A percentile compares a stretch with the other conserved stretches of the same genome.
Conservation (phyloP, 2,888 invertebrate genomes). For the Metallyticus violacea region DNA sequence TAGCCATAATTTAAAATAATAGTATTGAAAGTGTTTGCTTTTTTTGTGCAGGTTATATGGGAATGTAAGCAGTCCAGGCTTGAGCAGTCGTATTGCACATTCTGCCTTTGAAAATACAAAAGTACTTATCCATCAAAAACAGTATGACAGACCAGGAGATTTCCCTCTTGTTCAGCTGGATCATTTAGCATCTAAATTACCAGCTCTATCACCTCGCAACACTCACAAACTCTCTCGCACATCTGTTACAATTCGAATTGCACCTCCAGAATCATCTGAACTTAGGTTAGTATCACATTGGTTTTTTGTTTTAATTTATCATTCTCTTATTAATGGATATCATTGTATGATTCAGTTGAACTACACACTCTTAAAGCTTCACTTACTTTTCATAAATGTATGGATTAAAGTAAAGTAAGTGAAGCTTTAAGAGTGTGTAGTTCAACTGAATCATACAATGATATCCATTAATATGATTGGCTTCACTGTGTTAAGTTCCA, state of each 20-base stretch:
- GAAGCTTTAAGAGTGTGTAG: too few species aligned
- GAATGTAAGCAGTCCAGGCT: neutral
- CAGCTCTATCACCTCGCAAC: neutral
- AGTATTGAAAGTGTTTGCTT: too few species aligned
- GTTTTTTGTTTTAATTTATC: neutral
- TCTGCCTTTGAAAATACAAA: neutral
- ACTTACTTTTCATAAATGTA: too few species aligned
- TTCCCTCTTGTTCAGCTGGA: slow-evolving; percentile 9
- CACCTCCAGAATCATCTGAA: neutral
- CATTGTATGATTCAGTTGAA: too few species aligned
- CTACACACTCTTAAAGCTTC: too few species aligned
- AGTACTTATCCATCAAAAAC: neutral
- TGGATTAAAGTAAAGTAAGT: too few species aligned
- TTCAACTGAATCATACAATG: too few species aligned
- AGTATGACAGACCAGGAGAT: neutral
- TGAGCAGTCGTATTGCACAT: slow-evolving; percentile 3
- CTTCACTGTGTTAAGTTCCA: too few species aligned
- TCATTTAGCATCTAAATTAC: neutral
- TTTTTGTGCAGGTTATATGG: neutral
- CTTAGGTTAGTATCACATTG: neutral
- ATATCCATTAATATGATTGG: too few species aligned
- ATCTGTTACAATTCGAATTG: neutral
- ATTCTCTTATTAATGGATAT: neutral
- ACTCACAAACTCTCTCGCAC: neutral
- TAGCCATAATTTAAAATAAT: too few species aligned